Evolutionary conservation across 2,888 invertebrate genomes (phyloP).

Genomic region (Notocelia uddmanniana): DNA sequence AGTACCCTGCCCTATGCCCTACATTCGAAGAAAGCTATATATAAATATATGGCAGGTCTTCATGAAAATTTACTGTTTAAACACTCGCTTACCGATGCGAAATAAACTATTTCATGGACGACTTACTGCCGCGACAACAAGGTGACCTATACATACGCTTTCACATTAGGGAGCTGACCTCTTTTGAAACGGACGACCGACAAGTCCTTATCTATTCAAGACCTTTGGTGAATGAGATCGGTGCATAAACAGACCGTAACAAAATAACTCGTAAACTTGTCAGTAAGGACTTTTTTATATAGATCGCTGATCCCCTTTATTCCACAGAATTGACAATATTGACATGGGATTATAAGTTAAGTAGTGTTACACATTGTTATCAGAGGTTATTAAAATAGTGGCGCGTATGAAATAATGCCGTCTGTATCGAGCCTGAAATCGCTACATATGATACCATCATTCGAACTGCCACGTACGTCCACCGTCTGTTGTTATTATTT

Average conservation of each 20-base stretch:
- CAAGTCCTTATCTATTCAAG: conserved; percentile 41
- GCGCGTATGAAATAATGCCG: too few species aligned
- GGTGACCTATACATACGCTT: conserved; percentile 20
- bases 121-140: conserved; percentile 35
- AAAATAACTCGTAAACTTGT: conserved; percentile 38
- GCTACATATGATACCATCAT: too few species aligned
- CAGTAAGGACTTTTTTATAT: conserved; percentile 13
- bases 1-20: too few species aligned
- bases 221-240: conserved; percentile 39
- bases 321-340: background rate
- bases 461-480: too few species aligned
- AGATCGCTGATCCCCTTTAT: conserved; percentile 1
- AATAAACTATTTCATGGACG: conserved; percentile 30
- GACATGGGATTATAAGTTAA: too few species aligned
- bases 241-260: conserved; percentile 43
- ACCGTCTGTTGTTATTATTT: background rate
- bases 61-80: conserved; percentile 3
- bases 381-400: background rate
- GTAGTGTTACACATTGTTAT: too few species aligned
- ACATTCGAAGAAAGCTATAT: too few species aligned
- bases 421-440: background rate
- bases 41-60: background rate
- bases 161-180: conserved; percentile 41
- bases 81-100: conserved; percentile 7
- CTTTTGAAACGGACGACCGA: conserved; percentile 43